Evolutionary conservation across 2,113 vertebrate genomes (phyloP).

Genomic region (Epinephelus fuscoguttatus): DNA sequence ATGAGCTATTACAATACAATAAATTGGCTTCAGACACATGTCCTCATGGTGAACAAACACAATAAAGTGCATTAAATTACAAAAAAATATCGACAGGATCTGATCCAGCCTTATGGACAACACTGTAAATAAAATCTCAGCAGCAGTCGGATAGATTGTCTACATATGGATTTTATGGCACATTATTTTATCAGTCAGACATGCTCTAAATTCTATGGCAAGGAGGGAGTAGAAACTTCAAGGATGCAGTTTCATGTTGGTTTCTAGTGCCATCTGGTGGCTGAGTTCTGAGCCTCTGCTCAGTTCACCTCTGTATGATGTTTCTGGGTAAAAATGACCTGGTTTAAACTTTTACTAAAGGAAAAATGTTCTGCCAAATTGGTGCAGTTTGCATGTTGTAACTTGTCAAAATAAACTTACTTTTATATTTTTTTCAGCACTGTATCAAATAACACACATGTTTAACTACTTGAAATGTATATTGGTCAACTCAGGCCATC

Average conservation of each 20-base stretch:
- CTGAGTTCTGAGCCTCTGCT: background rate
- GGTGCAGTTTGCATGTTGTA: too few species aligned
- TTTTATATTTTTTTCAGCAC: too few species aligned
- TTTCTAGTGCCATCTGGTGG: constrained; percentile 59
- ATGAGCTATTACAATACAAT: constrained; percentile 30
- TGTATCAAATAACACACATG: too few species aligned
- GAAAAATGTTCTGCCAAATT: background rate
- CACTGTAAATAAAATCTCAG: background rate
- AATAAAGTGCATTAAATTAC: constrained; percentile 28
- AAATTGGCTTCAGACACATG: constrained; percentile 36
- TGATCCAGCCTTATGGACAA: background rate
- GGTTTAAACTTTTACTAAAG: background rate
- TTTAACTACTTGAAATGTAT: too few species aligned
- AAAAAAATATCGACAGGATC: constrained; percentile 12
- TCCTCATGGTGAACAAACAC: constrained; percentile 56
- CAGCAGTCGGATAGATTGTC: background rate
- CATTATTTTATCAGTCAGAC: background rate
- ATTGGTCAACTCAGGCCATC: too few species aligned
- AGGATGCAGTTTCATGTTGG: background rate
- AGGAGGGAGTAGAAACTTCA: background rate
- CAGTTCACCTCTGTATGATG: background rate
- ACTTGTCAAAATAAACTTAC: too few species aligned
- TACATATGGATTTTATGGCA: background rate
- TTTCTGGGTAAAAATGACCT: background rate
- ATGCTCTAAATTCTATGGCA: background rate